Base-by-base conservation (phyloP, 1,140 invertebrate genomes). In the Cryptotermes secundus region DNA sequence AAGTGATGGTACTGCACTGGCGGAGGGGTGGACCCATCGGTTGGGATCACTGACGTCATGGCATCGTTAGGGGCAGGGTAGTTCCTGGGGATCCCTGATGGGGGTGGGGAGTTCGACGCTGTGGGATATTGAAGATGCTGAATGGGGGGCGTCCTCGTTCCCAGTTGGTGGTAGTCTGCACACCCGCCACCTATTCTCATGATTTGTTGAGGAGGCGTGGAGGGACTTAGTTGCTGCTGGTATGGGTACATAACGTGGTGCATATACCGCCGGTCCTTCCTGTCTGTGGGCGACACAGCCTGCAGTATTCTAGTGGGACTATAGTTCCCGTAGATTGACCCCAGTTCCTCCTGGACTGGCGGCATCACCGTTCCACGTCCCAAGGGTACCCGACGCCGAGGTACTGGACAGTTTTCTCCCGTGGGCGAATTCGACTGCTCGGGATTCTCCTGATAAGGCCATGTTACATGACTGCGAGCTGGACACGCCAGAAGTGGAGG, bases 151-250 rank as follows among this genome's bases (percentile, higher is more conserved):
- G 53, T n/a, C 53, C 36, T 49, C 45, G 34, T 34, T 22, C 45
- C 36, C 31, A 36, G 36, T 34, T 31, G 53, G 2, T 22, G 53
- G 24, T 83, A 83, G 10, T 53, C n/a, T 3, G 53, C 81, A 49
- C 84, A 81, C 7, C 79, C 84, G 3, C 80, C 84, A 35, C 84
- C 80, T 59, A 84, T 34, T n/a, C 84, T 34, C 80, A 84, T 80
- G n/a, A 84, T 45, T 38, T 84, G 83, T 24, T 79, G 72, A 14
- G 19, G 45, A 16, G 83, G 9, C 4, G 53, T 26, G 1, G 31
- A 72, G 26, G 59, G 59, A 16, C 59, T 72, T 2, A 72, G 26
- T 14, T 72, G 53, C 53, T 34, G 80, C 22, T n/a, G 38, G 35
- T 35, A 36, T 35, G 34, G 80, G 34, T 81, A 81, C 80, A n/a